These are phyloP conservation scores for Caenorhabditis remanei DNA, from an alignment of 1,140 invertebrate species.

Conservation along the genomic window DNA sequence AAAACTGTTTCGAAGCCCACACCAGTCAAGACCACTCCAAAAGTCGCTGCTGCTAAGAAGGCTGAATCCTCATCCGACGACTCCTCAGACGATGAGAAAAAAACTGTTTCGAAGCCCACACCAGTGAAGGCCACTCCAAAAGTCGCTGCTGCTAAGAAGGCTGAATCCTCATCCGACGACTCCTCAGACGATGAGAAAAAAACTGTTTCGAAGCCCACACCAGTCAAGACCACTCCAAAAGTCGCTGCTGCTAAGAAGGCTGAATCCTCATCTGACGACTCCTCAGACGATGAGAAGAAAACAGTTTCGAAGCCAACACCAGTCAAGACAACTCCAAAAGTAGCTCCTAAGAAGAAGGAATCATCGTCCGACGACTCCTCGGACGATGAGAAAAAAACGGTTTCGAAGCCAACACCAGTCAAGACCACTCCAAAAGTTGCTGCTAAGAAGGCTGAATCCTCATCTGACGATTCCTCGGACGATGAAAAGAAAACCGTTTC, in stretches of 20 bases:
- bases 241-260: neutral
- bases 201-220: neutral
- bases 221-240: neutral
- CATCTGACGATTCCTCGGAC: slow-evolving; percentile 58
- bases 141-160: neutral
- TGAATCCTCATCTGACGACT: neutral
- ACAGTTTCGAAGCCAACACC: neutral
- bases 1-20: neutral
- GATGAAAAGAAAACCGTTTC: slow-evolving; percentile 55
- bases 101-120: neutral
- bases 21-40: neutral
- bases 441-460: slow-evolving; percentile 60
- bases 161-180: neutral
- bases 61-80: too few species aligned
- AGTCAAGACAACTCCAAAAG: neutral
- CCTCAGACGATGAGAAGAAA: neutral
- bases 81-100: too few species aligned
- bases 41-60: neutral
- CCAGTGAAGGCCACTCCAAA: neutral
- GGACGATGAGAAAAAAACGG: neutral
- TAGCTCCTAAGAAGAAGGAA: neutral
- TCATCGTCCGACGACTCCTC: neutral
- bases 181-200: slow-evolving; percentile 17
- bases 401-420: neutral
- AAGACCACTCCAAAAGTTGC: slow-evolving; percentile 11